Evolutionary conservation across 1,140 invertebrate genomes (phyloP), one percentile per base, ranked within the genome.

Genomic region (Pissodes strobi): DNA sequence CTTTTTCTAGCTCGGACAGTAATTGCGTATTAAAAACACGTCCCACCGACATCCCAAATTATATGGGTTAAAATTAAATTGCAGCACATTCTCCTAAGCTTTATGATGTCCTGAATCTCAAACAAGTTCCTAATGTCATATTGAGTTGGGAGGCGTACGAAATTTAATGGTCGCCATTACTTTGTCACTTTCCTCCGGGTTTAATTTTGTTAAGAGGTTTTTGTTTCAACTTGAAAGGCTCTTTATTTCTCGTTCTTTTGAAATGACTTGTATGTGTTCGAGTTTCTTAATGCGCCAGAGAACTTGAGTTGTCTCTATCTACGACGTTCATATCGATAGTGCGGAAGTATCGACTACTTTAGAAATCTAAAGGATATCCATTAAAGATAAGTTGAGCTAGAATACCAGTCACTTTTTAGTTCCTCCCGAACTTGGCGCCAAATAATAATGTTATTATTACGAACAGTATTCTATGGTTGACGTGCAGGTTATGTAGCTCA

Each of bases 31-130:
- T 49, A 49, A 15, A 9, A n/a, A 18, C 46, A 49, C 46, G 46
- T 49, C 46, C 18, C 13, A 10, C 9, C 18, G 25, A 1, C 22
- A 49, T 49, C 21, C 46, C 25, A 49, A 49, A 49, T 49, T 49
- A 49, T 49, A 23, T 22, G 46, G 46, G 12, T 25, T 49, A 49
- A n/a, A 49, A 49, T 49, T 49, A 49, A 49, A 49, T 49, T 49
- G 46, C 46, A 49, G 46, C 46, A 49, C 46, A 49, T 49, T 49
- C 46, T 49, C 46, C 22, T 49, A 49, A 49, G 46, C 21, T 6
- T 49, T 49, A 49, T 30, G 46, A 23, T 49, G 46, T 49, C 21
- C 46, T 49, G 46, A 49, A 49, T 49, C 46, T 19, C 46, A 49
- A 49, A 49, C 25, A 49, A 49, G 46, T 49, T 49, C 25, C 46